phyloP scores from a whole-genome alignment of 92 coral and sea anemone species.

The Siderastrea siderea region DNA sequence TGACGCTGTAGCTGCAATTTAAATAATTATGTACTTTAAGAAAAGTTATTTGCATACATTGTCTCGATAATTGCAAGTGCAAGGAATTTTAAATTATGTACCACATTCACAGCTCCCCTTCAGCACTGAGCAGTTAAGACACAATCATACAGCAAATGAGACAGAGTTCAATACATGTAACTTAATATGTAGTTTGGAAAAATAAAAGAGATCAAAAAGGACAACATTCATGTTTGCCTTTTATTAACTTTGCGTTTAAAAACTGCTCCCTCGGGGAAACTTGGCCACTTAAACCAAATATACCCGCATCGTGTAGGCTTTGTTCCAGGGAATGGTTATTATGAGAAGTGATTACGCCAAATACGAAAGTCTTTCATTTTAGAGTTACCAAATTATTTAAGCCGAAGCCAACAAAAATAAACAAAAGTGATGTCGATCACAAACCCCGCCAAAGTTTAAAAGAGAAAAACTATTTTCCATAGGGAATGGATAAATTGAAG shows the following conservation, averaged over 20 bases:
- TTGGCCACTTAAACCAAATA: not conserved
- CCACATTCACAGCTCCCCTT: not conserved
- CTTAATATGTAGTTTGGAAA: no score
- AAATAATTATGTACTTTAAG: no score
- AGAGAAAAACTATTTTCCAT: not conserved
- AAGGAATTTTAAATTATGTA: no score
- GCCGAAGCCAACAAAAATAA: constrained; percentile 14
- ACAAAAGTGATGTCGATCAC: constrained; percentile 3
- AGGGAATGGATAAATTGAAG: not conserved
- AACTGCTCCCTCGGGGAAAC: not conserved
- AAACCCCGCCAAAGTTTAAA: constrained; percentile 27
- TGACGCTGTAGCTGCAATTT: no score
- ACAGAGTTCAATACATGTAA: no score
- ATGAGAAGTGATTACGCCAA: not conserved
- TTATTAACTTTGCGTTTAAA: not conserved
- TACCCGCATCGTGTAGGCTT: not conserved
- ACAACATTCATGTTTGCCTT: no score
- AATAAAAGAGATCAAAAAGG: not conserved
- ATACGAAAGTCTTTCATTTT: not conserved
- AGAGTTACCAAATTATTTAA: not conserved
- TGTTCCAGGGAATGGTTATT: not conserved
- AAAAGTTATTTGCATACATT: no score
- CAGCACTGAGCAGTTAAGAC: not conserved
- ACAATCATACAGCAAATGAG: not conserved
- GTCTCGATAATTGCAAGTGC: no score